A percentile compares a stretch with the other conserved stretches of the same genome.
Conservation (phyloP, 2,797 vertebrate genomes). For the Silurus aristotelis region DNA sequence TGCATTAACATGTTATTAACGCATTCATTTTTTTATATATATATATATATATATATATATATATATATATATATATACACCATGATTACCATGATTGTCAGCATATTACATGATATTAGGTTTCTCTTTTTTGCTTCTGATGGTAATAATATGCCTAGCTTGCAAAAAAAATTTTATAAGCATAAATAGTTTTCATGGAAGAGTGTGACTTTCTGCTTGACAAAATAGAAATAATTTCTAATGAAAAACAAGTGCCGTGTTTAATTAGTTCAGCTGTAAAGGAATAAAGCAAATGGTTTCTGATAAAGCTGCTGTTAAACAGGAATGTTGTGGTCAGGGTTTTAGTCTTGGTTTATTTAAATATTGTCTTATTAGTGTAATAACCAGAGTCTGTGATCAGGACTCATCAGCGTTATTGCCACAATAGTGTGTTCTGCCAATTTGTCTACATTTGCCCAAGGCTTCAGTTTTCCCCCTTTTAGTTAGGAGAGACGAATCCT, state of each 20-base stretch:
- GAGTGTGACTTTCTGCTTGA: slow-evolving; percentile 66
- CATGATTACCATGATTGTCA: too few relatives aligned
- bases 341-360: slow-evolving; percentile 83
- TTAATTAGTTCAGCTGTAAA: slow-evolving; percentile 70
- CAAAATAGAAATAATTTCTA: slow-evolving; percentile 74
- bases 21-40: too few relatives aligned
- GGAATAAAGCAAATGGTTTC: slow-evolving; percentile 55
- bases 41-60: too few relatives aligned
- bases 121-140: neutral
- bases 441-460: slow-evolving; percentile 85
- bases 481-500: slow-evolving; percentile 70
- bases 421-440: slow-evolving; percentile 75
- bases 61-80: too few relatives aligned
- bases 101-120: too few relatives aligned
- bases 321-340: slow-evolving; percentile 42
- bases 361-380: slow-evolving; percentile 99
- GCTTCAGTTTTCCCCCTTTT: slow-evolving; percentile 74
- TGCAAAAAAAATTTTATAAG: neutral
- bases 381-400: slow-evolving; percentile 94
- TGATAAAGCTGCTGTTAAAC: slow-evolving; percentile 47
- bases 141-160: neutral
- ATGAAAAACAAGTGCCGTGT: slow-evolving; percentile 67
- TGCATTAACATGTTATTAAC: too few relatives aligned
- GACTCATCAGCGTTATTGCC: slow-evolving; percentile 95
- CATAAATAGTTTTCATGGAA: neutral